These are phyloP conservation scores for Protomyctophum bolini DNA, from an alignment of 2,113 vertebrate genomes.

Conservation along the genomic window DNA sequence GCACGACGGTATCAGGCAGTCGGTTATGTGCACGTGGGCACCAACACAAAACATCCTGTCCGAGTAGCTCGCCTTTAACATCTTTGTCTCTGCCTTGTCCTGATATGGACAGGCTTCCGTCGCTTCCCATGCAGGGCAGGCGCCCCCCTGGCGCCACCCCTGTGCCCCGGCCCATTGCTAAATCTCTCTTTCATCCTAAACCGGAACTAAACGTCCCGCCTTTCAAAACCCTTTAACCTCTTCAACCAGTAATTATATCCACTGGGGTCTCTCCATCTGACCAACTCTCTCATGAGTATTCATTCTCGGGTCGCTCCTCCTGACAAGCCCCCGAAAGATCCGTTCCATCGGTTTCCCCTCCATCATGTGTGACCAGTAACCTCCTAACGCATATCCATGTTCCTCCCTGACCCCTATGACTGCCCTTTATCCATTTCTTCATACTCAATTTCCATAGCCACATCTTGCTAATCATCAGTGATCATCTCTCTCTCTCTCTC, in stretches of 20 bases:
- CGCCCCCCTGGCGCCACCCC: neutral
- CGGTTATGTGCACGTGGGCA: slow-evolving; percentile 3
- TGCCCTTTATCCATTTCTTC: slow-evolving; percentile 24
- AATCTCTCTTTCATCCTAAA: neutral
- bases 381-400: slow-evolving; percentile 33
- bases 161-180: neutral
- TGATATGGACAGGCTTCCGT: slow-evolving; percentile 28
- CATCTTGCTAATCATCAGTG: slow-evolving; percentile 48
- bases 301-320: slow-evolving; percentile 23
- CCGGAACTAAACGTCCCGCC: neutral
- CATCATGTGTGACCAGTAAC: slow-evolving; percentile 55
- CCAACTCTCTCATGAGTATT: slow-evolving; percentile 23
- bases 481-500: slow-evolving; percentile 45
- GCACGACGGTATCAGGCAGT: slow-evolving; percentile 36
- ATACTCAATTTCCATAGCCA: slow-evolving; percentile 52
- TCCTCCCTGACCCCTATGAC: slow-evolving; percentile 45
- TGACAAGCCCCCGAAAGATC: slow-evolving; percentile 41
- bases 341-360: slow-evolving; percentile 67
- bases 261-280: slow-evolving; percentile 34
- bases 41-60: slow-evolving; percentile 36
- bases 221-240: slow-evolving; percentile 43
- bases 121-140: slow-evolving; percentile 29
- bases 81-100: slow-evolving; percentile 11
- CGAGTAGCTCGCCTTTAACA: slow-evolving; percentile 33
- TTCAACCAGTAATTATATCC: slow-evolving; percentile 64